Conservation (phyloP, 1,140 invertebrate genomes). For the Carcinoscorpius rotundicauda region DNA sequence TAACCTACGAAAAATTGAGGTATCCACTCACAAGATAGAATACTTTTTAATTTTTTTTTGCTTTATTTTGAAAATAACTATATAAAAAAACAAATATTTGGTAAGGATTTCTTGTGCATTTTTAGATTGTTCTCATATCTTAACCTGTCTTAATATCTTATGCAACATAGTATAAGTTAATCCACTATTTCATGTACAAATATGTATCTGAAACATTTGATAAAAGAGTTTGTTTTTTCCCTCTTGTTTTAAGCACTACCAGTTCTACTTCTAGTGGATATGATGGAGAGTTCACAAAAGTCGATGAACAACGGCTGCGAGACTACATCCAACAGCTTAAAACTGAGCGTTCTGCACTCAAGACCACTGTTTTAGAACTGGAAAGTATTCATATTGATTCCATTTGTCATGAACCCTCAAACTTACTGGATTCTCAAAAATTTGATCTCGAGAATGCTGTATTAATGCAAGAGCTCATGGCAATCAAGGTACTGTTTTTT, state of each 20-base stretch:
- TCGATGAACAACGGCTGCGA: constrained; percentile 35
- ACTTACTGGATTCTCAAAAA: constrained; percentile 48
- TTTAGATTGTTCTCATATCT: too few species aligned
- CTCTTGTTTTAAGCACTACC: constrained; percentile 27
- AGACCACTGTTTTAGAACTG: constrained; percentile 53
- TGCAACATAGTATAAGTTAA: too few species aligned
- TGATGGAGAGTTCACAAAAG: constrained; percentile 33
- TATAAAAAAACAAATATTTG: too few species aligned
- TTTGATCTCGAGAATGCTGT: constrained; percentile 74
- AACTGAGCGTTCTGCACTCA: constrained; percentile 51
- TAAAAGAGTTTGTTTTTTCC: too few species aligned
- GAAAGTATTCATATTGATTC: constrained; percentile 52
- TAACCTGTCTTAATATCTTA: too few species aligned
- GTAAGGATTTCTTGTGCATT: too few species aligned
- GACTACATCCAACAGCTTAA: constrained; percentile 51
- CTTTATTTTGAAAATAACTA: too few species aligned
- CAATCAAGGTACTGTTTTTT: constrained; percentile 43
- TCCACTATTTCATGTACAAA: too few species aligned
- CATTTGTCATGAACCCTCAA: constrained; percentile 41
- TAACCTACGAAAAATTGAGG: too few species aligned
- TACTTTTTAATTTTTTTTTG: too few species aligned
- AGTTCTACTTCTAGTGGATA: constrained; percentile 33
- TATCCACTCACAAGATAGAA: too few species aligned
- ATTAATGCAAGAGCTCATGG: constrained; percentile 67
- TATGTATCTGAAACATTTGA: too few species aligned